Base-by-base conservation (phyloP, 2,797 vertebrate species). In the Meda fulgida region DNA sequence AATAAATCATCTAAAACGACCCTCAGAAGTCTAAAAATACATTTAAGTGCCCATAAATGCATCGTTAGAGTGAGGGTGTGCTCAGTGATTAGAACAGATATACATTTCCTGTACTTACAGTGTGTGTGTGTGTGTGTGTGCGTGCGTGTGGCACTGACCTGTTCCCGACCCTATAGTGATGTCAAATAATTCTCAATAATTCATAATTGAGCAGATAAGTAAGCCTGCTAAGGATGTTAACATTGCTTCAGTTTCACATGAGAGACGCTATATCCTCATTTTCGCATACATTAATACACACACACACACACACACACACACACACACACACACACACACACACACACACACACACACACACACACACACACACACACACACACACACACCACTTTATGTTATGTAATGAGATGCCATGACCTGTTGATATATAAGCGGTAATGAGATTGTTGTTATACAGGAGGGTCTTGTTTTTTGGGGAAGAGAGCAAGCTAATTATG, bases 11-110 rank as follows among this genome's bases (percentile, higher is more conserved):
- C 29, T 79, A 5, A 66, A 67, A 81, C 6, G 60, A 85, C 67
- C 58, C 55, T 77, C 70, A 14, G 80, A 38, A 31, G 81, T 46
- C 80, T 85, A 87, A 85, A 87, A 85, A 85, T 85, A 87, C 48
- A 19, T 55, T n/a, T 84, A 84, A 72, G 48, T 78, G 26, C 43
- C 21, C 40, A 26, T 83, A 85, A 85, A 46, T 13, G 67, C 58
- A 70, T 48, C 19, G 11, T 36, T 46, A 75, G 80, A 29, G 36
- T 78, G 18, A 82, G 83, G 80, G 75, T n/a, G 72, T 67, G 58
- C 31, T 80, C 73, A 73, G 36, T 26, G 48, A 78, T 72, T 79
- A 36, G n/a, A 78, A 26, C 10, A 77, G 78, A 84, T 71, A 84
- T 43, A 81, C 77, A 72, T 65, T 81, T 85, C 73, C 72, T 85